Conservation (phyloP, 2,113 vertebrate species). For the Chauna torquata region DNA sequence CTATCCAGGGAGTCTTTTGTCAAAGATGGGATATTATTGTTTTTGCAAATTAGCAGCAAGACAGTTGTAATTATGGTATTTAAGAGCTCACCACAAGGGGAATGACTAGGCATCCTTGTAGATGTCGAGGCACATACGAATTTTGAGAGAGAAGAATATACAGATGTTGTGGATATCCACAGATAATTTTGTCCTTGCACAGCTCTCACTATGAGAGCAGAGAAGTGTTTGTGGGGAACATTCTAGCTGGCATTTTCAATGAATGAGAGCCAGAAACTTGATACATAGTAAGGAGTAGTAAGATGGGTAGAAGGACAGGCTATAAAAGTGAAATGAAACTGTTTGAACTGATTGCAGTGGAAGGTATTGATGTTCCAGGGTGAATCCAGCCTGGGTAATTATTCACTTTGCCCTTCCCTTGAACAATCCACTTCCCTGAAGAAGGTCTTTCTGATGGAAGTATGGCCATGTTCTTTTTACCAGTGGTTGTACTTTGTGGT, state of each 20-base stretch:
- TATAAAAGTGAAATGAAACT: neutral
- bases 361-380: neutral
- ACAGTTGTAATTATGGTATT: neutral
- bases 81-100: neutral
- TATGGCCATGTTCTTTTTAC: neutral
- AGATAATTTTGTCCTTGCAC: neutral
- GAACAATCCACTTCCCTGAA: neutral
- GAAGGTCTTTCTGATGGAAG: neutral
- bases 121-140: neutral
- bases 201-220: neutral
- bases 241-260: neutral
- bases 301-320: neutral
- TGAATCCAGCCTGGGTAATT: neutral
- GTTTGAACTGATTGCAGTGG: neutral
- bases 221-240: neutral
- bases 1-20: neutral
- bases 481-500: neutral
- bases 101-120: neutral
- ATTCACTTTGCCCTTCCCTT: neutral
- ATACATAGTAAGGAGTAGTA: neutral
- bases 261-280: neutral
- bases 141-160: neutral
- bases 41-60: neutral
- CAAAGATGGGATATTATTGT: neutral
- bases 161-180: neutral